Percentiles rank a stretch among this genome's conserved stretches.
phyloP scores from a whole-genome alignment of 2,113 vertebrate species.

The Macrotis lagotis region DNA sequence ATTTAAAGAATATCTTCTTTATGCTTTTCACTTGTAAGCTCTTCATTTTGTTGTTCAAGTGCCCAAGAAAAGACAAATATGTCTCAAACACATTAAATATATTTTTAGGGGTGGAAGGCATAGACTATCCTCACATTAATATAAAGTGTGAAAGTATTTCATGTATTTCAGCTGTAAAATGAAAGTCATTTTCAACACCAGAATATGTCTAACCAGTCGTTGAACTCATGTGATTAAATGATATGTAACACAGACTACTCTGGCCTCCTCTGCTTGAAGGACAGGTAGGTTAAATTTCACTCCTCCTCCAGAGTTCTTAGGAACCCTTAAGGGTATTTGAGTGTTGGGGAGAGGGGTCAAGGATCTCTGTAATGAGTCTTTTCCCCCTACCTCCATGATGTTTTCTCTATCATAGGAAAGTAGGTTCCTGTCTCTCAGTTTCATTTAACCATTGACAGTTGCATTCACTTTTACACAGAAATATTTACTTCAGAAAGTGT shows the following conservation, averaged over 20 bases:
- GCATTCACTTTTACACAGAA: neutral
- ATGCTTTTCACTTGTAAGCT: neutral
- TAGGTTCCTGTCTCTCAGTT: neutral
- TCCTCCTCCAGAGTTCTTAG: neutral
- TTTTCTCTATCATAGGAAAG: neutral
- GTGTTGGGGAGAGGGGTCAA: neutral
- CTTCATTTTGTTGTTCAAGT: neutral
- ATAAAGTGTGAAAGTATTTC: constrained; percentile 57
- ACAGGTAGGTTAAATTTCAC: neutral
- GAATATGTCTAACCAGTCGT: constrained; percentile 58
- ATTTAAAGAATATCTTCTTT: neutral
- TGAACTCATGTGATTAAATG: constrained; percentile 53
- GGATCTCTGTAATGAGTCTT: neutral
- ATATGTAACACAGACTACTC: neutral
- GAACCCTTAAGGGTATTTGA: neutral
- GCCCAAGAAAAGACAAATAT: neutral
- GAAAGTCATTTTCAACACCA: constrained; percentile 71
- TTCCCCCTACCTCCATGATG: neutral
- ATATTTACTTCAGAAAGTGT: neutral
- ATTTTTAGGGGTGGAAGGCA: neutral
- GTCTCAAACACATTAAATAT: constrained; percentile 9
- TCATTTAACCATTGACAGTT: neutral
- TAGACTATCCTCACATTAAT: constrained; percentile 27
- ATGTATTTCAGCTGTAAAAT: constrained; percentile 60
- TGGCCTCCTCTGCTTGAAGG: neutral